Evolutionary conservation across 2,113 vertebrate genomes (phyloP).

Genomic region (Eulacestoma nigropectus): DNA sequence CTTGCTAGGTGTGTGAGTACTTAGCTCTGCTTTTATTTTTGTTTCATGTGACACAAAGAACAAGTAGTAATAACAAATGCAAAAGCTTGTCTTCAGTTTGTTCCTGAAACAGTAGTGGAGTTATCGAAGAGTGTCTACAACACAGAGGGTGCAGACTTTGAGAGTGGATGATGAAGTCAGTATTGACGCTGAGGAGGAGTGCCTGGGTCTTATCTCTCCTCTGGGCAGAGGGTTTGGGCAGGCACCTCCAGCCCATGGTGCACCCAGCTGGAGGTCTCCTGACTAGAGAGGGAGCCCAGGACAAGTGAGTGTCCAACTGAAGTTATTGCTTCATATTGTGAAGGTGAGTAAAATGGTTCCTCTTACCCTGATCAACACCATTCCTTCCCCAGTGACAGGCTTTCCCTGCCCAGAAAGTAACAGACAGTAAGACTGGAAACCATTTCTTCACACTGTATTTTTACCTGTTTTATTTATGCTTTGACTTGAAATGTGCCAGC

Average conservation of each 20-base stretch:
- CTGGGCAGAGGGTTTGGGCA: background rate
- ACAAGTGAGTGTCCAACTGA: background rate
- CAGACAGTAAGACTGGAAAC: background rate
- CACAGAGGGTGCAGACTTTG: background rate
- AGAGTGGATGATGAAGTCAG: background rate
- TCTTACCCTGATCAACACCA: background rate
- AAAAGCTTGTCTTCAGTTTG: background rate
- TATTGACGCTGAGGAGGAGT: background rate
- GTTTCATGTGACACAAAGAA: background rate
- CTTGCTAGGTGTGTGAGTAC: background rate
- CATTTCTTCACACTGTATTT: background rate
- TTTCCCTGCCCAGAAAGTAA: background rate
- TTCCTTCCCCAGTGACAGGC: background rate
- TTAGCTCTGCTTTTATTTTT: background rate
- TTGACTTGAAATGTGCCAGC: background rate
- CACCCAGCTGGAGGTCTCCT: background rate
- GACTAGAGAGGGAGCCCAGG: background rate
- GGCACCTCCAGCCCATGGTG: background rate
- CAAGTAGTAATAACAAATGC: background rate
- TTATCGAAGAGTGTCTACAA: background rate
- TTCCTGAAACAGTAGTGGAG: background rate
- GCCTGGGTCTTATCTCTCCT: background rate
- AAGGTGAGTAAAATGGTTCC: background rate
- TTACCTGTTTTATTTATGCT: conserved; percentile 43
- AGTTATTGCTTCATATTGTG: background rate